Conservation (phyloP, 2,113 vertebrate species). For the Bagarius yarrelli region DNA sequence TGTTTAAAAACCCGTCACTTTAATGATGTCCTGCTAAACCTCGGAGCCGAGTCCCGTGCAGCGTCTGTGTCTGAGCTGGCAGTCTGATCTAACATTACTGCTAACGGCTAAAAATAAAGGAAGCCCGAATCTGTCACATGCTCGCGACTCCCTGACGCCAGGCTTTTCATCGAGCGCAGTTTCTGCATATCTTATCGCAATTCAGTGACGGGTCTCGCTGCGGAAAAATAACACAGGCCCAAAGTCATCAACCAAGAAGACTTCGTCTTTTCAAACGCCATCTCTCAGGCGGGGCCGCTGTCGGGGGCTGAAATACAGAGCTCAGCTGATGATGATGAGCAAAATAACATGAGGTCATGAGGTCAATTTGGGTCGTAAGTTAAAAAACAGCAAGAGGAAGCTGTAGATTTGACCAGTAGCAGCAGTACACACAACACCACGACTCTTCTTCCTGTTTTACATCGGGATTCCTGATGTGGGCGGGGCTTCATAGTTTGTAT, state of each 20-base stretch:
- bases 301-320: too few species aligned
- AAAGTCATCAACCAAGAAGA: neutral
- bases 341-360: too few species aligned
- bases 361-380: too few species aligned
- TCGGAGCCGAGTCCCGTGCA: neutral
- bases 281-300: neutral
- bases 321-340: too few species aligned
- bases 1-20: too few species aligned
- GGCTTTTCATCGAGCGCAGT: neutral
- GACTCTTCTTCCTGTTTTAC: too few species aligned
- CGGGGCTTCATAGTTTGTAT: too few species aligned
- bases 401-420: too few species aligned
- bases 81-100: neutral
- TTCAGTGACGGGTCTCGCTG: neutral
- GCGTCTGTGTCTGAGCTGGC: neutral
- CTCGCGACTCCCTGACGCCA: neutral
- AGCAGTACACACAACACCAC: too few species aligned
- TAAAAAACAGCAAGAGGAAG: too few species aligned
- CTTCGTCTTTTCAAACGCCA: too few species aligned
- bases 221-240: neutral
- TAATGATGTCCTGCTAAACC: neutral
- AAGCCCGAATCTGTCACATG: neutral
- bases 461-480: too few species aligned
- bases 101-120: slow-evolving; percentile 12
- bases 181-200: slow-evolving; percentile 22